Evolutionary conservation across 1,140 invertebrate species (phyloP), one percentile per base, ranked within the genome.

Genomic region (Solenopsis fugax): DNA sequence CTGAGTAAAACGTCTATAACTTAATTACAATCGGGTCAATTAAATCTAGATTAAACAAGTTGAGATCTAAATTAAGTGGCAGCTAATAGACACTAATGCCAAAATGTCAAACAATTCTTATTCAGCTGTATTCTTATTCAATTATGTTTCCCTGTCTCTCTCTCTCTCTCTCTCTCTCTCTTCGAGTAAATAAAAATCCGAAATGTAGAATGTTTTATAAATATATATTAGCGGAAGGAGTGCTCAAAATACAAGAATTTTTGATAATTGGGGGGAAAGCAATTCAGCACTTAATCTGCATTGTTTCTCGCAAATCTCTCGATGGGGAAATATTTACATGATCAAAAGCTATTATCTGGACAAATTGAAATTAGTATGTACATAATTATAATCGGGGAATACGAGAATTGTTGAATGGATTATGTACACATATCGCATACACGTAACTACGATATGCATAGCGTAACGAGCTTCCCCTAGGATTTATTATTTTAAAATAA

Each of bases 401-500:
- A 37, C 6, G 52, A 75, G 72, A 75, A 75, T 56, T 56, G 71
- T 37, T 18, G 29, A 37, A 75, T 21, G 3, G 34, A 52, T 72
- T 54, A 4, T 7, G 64, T 21, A n/a, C 13, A 18, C 13, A 18
- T 13, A n/a, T 29, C 21, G 13, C 12, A 62, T 18, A 64, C 1
- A 18, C 62, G 18, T 1, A 29, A 50, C 13, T 71, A 71, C 3
- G 21, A 71, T 29, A 29, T 50, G 16, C 18, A 1, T 50, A 16
- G 34, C 48, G 16, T 41, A 48, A 3, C 16, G 52, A 4, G 52
- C 4, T n/a, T 34, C 18, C 3, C 29, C 6, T 52, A n/a, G 7
- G 7, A 71, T 52, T 71, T 71, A 52, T 71, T 52, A 52, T 71
- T 71, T n/a, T 52, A 71, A 52, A 71, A 52, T 71, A 71, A 71